Evolutionary conservation across 2,888 invertebrate genomes (phyloP), one percentile per base, ranked within the genome.

Genomic region (Caenorhabditis doughertyi): DNA sequence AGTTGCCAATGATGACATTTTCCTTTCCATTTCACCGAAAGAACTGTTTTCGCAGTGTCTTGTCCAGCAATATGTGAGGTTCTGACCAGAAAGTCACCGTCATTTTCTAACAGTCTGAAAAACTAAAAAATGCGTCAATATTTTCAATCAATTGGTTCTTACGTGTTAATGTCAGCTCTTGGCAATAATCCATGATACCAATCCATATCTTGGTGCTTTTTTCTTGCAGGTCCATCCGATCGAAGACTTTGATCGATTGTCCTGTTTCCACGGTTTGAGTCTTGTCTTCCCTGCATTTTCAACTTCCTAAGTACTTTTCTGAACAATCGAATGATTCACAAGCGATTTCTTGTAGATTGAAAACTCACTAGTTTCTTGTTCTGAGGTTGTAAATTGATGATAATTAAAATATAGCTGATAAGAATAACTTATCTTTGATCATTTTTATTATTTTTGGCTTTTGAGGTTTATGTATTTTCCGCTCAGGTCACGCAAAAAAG

Each of bases 181-280:
- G 86, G 86, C 39, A 86, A 58, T 21, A 86, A 68, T 29, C 86
- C 85, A 55, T 84, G 84, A 62, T 83, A 86, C 86, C 86, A 86
- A 51, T 86, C 86, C 79, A 83, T 79, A 55, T 84, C 83, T 27
- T 86, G 81, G 32, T 84, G 83, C 58, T 79, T 77, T 13, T 77
- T 68, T 39, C 76, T 58, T 0, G 60, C 2, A 8, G 35, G 21
- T 21, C 56, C 58, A 56, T 74, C 74, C 21, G 74, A 74, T 32
- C 56, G 51, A 11, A 65, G 29, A 68, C 76, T 77, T 23, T 27
- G 53, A 21, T 77, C 76, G n/a, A 51, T 25, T 32, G 76, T 51
- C 64, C 62, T 62, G 3, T 29, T 11, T 39, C 53, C 65, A 29
- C 55, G 51, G 35, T 44, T 51, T 25, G 62, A 79, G 49, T 79